Percentiles rank a stretch among this genome's conserved stretches.
These are phyloP conservation scores for Cerceris rybyensis DNA, from an alignment of 2,888 invertebrate species.

Conservation along the genomic window DNA sequence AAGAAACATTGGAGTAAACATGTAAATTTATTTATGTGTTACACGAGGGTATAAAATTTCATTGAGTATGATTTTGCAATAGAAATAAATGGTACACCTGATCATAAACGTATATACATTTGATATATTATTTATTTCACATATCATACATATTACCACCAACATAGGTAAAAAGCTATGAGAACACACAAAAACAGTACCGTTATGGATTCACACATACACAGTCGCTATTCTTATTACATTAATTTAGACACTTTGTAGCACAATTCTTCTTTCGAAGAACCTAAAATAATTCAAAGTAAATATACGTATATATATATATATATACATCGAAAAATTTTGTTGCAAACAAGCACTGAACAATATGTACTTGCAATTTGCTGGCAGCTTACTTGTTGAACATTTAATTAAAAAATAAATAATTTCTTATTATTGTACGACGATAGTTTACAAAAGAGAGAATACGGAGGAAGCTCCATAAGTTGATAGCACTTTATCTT, in stretches of 20 bases:
- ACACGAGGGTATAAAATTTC: conserved; percentile 17
- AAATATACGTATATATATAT: conserved; percentile 43
- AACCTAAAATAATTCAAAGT: conserved; percentile 30
- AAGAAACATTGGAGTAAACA: background rate
- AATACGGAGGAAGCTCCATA: conserved; percentile 34
- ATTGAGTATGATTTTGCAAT: conserved; percentile 10
- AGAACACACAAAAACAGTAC: conserved; percentile 44
- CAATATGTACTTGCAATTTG: conserved; percentile 50
- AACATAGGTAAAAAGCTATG: conserved; percentile 48
- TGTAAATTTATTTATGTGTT: conserved; percentile 23
- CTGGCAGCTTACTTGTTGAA: conserved; percentile 63
- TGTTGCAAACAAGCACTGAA: conserved; percentile 52
- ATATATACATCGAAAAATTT: conserved; percentile 39
- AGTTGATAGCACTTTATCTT: conserved; percentile 19
- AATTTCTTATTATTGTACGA: conserved; percentile 25
- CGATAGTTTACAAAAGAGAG: conserved; percentile 26
- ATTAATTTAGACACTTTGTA: conserved; percentile 29
- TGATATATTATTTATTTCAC: conserved; percentile 53
- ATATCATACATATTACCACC: conserved; percentile 25
- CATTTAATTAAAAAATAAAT: conserved; percentile 49
- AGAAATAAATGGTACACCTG: conserved; percentile 43
- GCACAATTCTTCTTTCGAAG: conserved; percentile 28
- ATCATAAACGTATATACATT: conserved; percentile 7
- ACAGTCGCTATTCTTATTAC: conserved; percentile 12
- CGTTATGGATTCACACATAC: conserved; percentile 21